phyloP scores from a whole-genome alignment of 2,888 invertebrate species.

The Alitta virens region DNA sequence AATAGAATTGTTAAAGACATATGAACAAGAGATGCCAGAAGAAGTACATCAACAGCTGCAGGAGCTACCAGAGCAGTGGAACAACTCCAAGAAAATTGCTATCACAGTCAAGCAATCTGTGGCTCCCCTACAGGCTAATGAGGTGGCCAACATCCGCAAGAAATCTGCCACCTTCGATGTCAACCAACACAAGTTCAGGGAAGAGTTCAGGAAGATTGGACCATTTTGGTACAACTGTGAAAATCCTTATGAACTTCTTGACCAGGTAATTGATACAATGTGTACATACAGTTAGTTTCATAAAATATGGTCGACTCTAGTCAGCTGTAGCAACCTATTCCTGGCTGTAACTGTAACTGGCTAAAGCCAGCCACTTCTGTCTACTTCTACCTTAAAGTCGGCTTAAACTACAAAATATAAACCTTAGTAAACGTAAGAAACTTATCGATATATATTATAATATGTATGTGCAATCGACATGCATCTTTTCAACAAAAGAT shows the following conservation, averaged over 20 bases:
- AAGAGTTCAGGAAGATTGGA: constrained; percentile 71
- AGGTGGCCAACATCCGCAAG: constrained; percentile 86
- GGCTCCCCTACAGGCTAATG: constrained; percentile 89
- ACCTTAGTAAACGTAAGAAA: too few species aligned
- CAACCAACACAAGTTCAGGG: constrained; percentile 78
- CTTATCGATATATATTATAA: too few species aligned
- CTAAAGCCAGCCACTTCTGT: too few species aligned
- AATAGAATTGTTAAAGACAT: constrained; percentile 86
- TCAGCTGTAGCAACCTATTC: too few species aligned
- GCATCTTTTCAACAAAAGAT: neutral
- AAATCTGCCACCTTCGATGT: constrained; percentile 82
- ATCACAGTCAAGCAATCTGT: constrained; percentile 89
- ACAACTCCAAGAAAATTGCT: constrained; percentile 87
- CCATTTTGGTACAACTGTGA: constrained; percentile 55
- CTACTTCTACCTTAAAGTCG: too few species aligned
- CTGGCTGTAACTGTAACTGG: too few species aligned
- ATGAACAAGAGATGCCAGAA: constrained; percentile 95
- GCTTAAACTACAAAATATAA: too few species aligned
- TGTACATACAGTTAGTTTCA: too few species aligned
- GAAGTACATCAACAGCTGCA: constrained; percentile 87
- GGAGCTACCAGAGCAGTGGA: constrained; percentile 95
- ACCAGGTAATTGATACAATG: constrained; percentile 36
- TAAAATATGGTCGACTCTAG: too few species aligned
- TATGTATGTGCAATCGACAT: too few species aligned
- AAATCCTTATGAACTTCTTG: constrained; percentile 51